Percentiles rank a stretch among this genome's conserved stretches.
phyloP scores from a whole-genome alignment of 2,888 invertebrate genomes.

The Adelognathus sp. region DNA sequence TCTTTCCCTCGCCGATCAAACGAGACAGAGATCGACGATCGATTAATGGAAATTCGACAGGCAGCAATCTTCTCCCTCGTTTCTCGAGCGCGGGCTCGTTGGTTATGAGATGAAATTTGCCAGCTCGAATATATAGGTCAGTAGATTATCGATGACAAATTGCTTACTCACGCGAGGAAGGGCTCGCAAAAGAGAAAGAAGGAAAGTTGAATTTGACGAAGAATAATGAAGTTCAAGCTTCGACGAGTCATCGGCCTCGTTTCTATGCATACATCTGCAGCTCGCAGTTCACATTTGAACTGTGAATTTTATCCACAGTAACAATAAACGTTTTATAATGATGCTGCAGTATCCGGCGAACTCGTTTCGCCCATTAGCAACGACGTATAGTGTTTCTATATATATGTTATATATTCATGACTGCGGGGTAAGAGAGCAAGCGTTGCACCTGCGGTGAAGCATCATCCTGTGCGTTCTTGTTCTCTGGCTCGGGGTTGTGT shows the following conservation, averaged over 20 bases:
- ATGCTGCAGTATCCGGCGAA: conserved; percentile 70
- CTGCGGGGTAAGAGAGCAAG: neutral
- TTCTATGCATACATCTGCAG: neutral
- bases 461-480: conserved; percentile 12
- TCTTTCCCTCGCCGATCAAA: conserved; percentile 38
- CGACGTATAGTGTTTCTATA: neutral
- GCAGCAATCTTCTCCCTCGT: conserved; percentile 34
- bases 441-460: conserved; percentile 8
- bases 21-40: conserved; percentile 53
- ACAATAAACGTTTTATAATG: conserved; percentile 74
- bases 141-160: conserved; percentile 39
- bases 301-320: conserved; percentile 67
- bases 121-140: conserved; percentile 34
- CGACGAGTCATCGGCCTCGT: conserved; percentile 65
- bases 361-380: conserved; percentile 71
- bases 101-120: neutral
- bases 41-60: conserved; percentile 53
- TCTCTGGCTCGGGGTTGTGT: conserved; percentile 22
- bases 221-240: conserved; percentile 39
- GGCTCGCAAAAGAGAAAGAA: neutral
- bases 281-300: conserved; percentile 60
- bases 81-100: conserved; percentile 13
- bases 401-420: no score
- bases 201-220: conserved; percentile 12
- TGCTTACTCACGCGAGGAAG: conserved; percentile 8